Evolutionary conservation across 2,113 vertebrate genomes (phyloP).

Genomic region (Vimba vimba): DNA sequence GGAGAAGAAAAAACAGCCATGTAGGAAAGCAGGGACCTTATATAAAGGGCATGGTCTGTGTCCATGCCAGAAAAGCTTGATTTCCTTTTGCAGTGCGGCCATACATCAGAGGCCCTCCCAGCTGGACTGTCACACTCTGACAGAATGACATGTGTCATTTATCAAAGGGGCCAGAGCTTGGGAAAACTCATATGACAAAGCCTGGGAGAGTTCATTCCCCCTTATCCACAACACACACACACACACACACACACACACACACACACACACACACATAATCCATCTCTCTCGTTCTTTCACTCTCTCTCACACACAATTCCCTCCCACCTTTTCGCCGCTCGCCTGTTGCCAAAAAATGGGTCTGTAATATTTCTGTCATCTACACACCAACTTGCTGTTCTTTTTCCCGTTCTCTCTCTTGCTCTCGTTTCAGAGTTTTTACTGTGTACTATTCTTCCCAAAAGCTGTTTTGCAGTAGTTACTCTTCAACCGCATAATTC

Average conservation of each 20-base stretch:
- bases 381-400: slow-evolving; percentile 66
- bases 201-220: slow-evolving; percentile 99
- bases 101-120: slow-evolving; percentile 99
- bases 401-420: slow-evolving; percentile 41
- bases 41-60: slow-evolving; percentile 89
- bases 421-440: slow-evolving; percentile 32
- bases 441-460: not conserved
- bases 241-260: slow-evolving; percentile 60
- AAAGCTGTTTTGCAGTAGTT: slow-evolving; percentile 41
- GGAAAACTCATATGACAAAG: slow-evolving; percentile 98
- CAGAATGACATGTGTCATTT: slow-evolving; percentile 99
- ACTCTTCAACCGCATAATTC: slow-evolving; percentile 67
- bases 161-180: slow-evolving; percentile 99
- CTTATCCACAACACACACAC: slow-evolving; percentile 63
- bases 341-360: slow-evolving; percentile 88
- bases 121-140: slow-evolving; percentile 99
- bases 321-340: slow-evolving; percentile 58
- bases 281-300: slow-evolving; percentile 66
- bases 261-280: slow-evolving; percentile 55
- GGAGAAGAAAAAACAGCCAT: slow-evolving; percentile 28
- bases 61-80: slow-evolving; percentile 98
- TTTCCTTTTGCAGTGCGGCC: slow-evolving; percentile 97
- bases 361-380: slow-evolving; percentile 85
- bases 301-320: slow-evolving; percentile 54
- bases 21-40: slow-evolving; percentile 61